Conservation (phyloP, 2,888 invertebrate species). For the Melieria crassipennis region DNA sequence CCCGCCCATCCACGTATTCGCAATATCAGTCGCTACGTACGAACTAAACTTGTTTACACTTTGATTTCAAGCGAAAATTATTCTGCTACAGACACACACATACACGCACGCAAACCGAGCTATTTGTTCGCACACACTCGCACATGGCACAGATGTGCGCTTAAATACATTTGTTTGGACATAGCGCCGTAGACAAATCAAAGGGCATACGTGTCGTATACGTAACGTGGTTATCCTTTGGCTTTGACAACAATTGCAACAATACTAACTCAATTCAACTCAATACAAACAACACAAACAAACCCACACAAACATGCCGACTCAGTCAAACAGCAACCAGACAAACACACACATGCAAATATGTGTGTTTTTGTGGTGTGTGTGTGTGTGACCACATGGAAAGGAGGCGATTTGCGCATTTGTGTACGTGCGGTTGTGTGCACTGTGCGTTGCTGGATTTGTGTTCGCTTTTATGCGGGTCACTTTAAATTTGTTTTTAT, state of each 20-base stretch:
- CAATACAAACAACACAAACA: conserved; percentile 14
- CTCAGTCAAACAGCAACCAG: background rate
- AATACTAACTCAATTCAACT: conserved; percentile 23
- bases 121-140: background rate
- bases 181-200: background rate
- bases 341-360: background rate
- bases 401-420: too few relatives aligned
- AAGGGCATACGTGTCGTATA: conserved; percentile 21
- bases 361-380: background rate
- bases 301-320: background rate
- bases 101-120: background rate
- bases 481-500: conserved; percentile 35
- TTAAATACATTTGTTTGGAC: background rate
- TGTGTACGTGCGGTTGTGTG: too few relatives aligned
- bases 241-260: conserved; percentile 20
- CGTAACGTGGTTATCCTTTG: conserved; percentile 18
- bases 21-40: conserved; percentile 47
- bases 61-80: conserved; percentile 43
- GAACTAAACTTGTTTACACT: conserved; percentile 42
- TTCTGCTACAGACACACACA: background rate
- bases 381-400: background rate
- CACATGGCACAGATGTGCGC: background rate
- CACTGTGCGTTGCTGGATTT: background rate
- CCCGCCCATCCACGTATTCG: conserved; percentile 16
- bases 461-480: conserved; percentile 24